phyloP scores from a whole-genome alignment of 2,113 vertebrate species.

The Heterocephalus glaber region DNA sequence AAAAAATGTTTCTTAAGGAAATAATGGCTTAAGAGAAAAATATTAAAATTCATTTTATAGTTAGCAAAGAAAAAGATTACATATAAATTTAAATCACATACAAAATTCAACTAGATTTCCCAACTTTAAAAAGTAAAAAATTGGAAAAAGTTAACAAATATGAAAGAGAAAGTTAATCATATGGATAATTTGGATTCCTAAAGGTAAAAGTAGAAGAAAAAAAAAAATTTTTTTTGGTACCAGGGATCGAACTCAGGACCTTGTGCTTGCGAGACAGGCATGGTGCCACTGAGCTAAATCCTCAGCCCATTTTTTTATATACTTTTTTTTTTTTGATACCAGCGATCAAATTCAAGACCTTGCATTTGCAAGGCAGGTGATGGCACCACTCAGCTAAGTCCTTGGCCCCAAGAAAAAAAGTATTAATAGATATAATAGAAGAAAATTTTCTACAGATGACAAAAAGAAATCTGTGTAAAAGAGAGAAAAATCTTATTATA shows the following conservation, averaged over 20 bases:
- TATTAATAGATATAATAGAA: slow-evolving; percentile 25
- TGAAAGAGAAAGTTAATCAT: neutral
- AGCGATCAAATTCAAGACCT: no score
- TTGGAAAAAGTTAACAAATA: neutral
- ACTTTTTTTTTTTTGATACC: no score
- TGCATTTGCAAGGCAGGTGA: no score
- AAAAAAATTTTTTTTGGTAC: no score
- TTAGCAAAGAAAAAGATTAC: neutral
- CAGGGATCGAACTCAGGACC: no score
- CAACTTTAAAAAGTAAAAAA: neutral
- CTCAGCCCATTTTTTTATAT: no score
- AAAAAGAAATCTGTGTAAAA: neutral
- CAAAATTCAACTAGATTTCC: neutral
- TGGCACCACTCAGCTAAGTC: no score
- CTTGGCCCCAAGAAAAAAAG: no score
- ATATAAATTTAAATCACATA: slow-evolving; percentile 3
- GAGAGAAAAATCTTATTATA: neutral
- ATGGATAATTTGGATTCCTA: neutral
- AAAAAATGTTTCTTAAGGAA: neutral
- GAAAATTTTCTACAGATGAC: neutral
- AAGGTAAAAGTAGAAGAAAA: neutral
- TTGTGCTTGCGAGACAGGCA: no score
- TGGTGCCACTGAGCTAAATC: no score
- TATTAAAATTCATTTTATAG: neutral
- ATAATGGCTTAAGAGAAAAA: neutral